These are phyloP conservation scores for Paramormyrops hopkinsi DNA, from an alignment of 2,797 vertebrate genomes.

Conservation along the genomic window DNA sequence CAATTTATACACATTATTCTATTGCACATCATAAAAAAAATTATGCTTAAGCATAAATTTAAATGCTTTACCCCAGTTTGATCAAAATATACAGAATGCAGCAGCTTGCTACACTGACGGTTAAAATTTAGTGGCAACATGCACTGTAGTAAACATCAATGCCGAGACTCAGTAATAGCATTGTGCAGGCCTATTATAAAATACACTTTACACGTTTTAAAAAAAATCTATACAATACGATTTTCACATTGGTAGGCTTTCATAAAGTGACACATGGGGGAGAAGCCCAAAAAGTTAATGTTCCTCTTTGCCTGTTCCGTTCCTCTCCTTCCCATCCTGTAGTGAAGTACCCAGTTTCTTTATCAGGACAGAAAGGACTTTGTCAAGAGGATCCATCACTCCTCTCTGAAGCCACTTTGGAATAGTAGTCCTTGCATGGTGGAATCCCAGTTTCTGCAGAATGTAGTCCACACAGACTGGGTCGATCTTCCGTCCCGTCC, in stretches of 20 bases:
- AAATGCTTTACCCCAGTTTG: slow-evolving; percentile 54
- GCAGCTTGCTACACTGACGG: slow-evolving; percentile 64
- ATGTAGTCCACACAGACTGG: slow-evolving; percentile 98
- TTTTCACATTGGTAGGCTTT: slow-evolving; percentile 23
- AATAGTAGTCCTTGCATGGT: slow-evolving; percentile 96
- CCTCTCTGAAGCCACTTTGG: slow-evolving; percentile 99
- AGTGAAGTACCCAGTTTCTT: slow-evolving; percentile 92
- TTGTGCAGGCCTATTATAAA: slow-evolving; percentile 47
- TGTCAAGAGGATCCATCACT: slow-evolving; percentile 97
- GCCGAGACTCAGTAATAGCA: slow-evolving; percentile 52
- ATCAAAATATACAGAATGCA: slow-evolving; percentile 69
- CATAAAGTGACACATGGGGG: neutral
- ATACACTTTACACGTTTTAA: slow-evolving; percentile 48
- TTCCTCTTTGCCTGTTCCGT: slow-evolving; percentile 88
- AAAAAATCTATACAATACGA: slow-evolving; percentile 28
- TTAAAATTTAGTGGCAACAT: slow-evolving; percentile 56
- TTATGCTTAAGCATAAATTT: slow-evolving; percentile 50
- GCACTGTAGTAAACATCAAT: slow-evolving; percentile 65
- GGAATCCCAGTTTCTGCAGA: slow-evolving; percentile 94
- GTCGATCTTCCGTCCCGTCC: slow-evolving; percentile 97
- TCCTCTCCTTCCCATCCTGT: slow-evolving; percentile 94
- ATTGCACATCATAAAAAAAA: slow-evolving; percentile 75
- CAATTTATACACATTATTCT: slow-evolving; percentile 74
- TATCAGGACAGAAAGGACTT: slow-evolving; percentile 92
- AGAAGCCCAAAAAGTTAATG: slow-evolving; percentile 58